Base-by-base conservation (phyloP, 1,140 invertebrate genomes). In the Pantala flavescens region DNA sequence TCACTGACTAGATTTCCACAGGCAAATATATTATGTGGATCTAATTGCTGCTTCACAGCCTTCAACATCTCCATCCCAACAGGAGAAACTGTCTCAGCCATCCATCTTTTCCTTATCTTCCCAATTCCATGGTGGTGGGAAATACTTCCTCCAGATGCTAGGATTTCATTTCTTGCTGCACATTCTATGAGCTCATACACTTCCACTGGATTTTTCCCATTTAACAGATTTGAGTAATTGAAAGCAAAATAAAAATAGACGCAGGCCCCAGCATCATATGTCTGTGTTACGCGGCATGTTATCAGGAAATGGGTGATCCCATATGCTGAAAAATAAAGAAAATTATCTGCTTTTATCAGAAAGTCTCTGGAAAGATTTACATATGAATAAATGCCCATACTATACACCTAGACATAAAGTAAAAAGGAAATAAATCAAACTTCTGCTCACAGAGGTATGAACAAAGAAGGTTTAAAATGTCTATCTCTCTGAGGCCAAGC, bases 171-270 rank as follows among this genome's bases (percentile, higher is more conserved):
- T 77, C 89, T 77, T 1, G 88, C 89, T 74, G 84, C 82, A 21
- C 76, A 77, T 85, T 88, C 79, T 77, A 89, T 87, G 63, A 89
- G 82, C 79, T 97, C 93, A 83, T 96, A 97, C 0, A 90, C 83
- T n/a, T 87, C 82, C 0, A 97, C 88, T 0, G 95, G 93, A 82
- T 96, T 86, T 23, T 82, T 63, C 28, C 28, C 3, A 5, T 12
- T 77, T 19, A 83, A 79, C 19, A 91, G 82, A 11, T 87, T 84
- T 7, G 81, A 80, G 80, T 91, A 92, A 80, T 93, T 96, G 82
- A 97, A 97, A 0, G 88, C 97, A 85, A 99, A 96, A 82, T 99
- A 99, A 83, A 99, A 99, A 82, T 99, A 99, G 73, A 99, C 91
- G 82, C 96, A 98, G 78, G 96, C 97, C 0, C 98, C 97, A 1